These are phyloP conservation scores for Drosophila ficusphila DNA, from an alignment of 1,140 invertebrate genomes.

Conservation along the genomic window DNA sequence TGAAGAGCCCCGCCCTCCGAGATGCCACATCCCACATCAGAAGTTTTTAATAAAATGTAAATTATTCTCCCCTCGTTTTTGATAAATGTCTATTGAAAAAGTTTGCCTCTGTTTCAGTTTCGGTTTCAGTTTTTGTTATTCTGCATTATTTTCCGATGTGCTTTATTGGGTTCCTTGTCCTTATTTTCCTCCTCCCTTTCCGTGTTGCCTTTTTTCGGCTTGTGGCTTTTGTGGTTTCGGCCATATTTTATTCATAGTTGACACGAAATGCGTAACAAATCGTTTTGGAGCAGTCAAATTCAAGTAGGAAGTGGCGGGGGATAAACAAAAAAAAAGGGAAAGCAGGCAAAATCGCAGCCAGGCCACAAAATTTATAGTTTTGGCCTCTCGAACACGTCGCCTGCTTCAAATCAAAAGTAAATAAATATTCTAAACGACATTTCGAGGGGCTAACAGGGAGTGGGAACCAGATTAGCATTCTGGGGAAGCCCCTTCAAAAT, in stretches of 20 bases:
- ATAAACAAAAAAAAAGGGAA: conserved; percentile 1
- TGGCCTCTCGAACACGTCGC: conserved; percentile 51
- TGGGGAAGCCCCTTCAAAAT: background rate
- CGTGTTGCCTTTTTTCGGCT: conserved; percentile 30
- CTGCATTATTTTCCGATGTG: conserved; percentile 13
- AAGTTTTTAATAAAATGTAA: conserved; percentile 81
- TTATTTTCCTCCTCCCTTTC: background rate
- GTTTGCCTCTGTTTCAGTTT: conserved; percentile 58
- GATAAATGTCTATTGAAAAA: conserved; percentile 81
- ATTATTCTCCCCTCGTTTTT: conserved; percentile 68
- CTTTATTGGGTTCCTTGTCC: conserved; percentile 9
- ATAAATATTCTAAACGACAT: conserved; percentile 72
- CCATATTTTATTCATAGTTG: conserved; percentile 82
- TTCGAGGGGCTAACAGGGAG: background rate
- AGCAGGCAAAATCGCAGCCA: conserved; percentile 25
- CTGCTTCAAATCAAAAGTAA: conserved; percentile 75
- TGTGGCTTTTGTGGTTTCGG: conserved; percentile 54
- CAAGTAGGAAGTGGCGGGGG: background rate
- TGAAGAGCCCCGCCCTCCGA: background rate
- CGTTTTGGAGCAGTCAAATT: conserved; percentile 44
- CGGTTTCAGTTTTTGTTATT: conserved; percentile 49
- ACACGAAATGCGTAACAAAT: conserved; percentile 82
- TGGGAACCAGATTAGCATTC: conserved; percentile 8
- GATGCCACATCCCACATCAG: conserved; percentile 35
- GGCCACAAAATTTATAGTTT: conserved; percentile 74